Conservation (phyloP, 2,113 vertebrate species). For the Rhinogobius similis region DNA sequence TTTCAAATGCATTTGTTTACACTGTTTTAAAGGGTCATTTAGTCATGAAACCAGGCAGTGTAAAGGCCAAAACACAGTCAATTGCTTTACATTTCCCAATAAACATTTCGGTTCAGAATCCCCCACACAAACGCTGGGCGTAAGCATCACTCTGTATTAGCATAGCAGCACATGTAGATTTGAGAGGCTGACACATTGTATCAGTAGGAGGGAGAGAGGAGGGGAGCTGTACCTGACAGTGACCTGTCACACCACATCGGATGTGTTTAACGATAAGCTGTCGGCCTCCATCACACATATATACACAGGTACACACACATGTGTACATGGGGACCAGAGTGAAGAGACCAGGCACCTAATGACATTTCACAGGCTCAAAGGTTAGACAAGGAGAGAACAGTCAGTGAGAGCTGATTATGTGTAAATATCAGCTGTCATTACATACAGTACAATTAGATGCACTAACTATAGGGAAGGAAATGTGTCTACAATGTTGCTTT, state of each 20-base stretch:
- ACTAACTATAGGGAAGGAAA: slow-evolving; percentile 3
- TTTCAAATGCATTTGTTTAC: too few species aligned
- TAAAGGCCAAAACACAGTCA: too few species aligned
- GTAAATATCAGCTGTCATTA: slow-evolving; percentile 45
- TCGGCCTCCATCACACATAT: slow-evolving; percentile 59
- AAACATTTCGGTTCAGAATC: not conserved
- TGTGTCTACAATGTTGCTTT: not conserved
- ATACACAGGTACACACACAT: slow-evolving; percentile 35
- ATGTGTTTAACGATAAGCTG: slow-evolving; percentile 78
- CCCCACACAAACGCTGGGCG: too few species aligned
- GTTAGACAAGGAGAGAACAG: slow-evolving; percentile 48
- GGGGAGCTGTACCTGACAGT: slow-evolving; percentile 75
- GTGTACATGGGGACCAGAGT: slow-evolving; percentile 26
- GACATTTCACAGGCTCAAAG: slow-evolving; percentile 65
- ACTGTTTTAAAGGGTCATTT: too few species aligned
- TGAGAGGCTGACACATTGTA: slow-evolving; percentile 68
- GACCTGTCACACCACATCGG: slow-evolving; percentile 77
- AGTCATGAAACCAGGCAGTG: too few species aligned
- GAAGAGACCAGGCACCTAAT: slow-evolving; percentile 49
- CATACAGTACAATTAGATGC: slow-evolving; percentile 19
- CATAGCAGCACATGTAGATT: slow-evolving; percentile 73
- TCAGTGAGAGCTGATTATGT: slow-evolving; percentile 38
- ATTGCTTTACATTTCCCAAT: not conserved
- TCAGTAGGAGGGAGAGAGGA: slow-evolving; percentile 65
- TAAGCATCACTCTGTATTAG: slow-evolving; percentile 74